phyloP scores from a whole-genome alignment of 2,113 vertebrate genomes.

The Micromys minutus region DNA sequence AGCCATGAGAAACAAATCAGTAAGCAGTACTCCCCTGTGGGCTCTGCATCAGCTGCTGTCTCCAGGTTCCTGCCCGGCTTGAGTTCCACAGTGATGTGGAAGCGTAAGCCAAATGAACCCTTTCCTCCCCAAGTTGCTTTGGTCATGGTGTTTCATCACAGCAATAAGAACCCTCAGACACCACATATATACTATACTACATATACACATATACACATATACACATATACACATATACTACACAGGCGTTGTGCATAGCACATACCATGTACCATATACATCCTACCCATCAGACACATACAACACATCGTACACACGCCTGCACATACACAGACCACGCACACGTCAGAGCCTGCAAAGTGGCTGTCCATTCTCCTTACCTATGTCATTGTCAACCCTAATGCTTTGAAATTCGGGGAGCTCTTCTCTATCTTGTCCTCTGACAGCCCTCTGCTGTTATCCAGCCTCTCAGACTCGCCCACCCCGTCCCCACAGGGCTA shows the following conservation, averaged over 20 bases:
- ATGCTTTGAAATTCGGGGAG: background rate
- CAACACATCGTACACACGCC: background rate
- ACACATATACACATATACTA: no score
- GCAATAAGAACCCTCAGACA: background rate
- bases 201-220: no score
- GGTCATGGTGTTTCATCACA: background rate
- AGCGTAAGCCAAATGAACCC: background rate
- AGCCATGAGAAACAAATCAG: background rate
- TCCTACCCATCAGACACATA: no score
- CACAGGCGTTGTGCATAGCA: background rate
- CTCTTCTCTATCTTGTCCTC: background rate
- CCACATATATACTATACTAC: no score
- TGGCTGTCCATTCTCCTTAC: background rate
- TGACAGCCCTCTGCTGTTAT: rapidly evolving
- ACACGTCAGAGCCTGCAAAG: background rate
- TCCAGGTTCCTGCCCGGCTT: background rate
- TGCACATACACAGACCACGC: background rate
- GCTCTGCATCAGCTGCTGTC: background rate
- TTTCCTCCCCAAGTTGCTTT: background rate
- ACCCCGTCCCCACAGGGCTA: background rate
- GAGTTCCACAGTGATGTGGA: background rate
- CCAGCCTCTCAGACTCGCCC: background rate
- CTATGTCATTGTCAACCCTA: background rate
- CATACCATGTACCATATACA: background rate
- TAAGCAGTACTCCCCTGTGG: background rate